These are phyloP conservation scores for Salvelinus sp. DNA, from an alignment of 2,113 vertebrate genomes.

Conservation along the genomic window DNA sequence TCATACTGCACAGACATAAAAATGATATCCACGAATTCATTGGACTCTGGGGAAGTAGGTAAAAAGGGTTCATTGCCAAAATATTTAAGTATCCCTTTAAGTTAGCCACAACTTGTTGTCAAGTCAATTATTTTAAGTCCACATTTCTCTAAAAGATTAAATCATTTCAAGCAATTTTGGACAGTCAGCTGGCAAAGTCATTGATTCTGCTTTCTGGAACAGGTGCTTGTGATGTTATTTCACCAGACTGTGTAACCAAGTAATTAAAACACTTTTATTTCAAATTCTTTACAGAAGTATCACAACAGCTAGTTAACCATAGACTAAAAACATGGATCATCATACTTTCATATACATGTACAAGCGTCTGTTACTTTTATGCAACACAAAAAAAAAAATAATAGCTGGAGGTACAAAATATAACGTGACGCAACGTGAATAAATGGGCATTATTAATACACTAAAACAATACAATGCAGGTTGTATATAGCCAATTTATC, in stretches of 20 bases:
- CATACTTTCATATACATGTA: constrained; percentile 60
- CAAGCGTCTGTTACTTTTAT: constrained; percentile 69
- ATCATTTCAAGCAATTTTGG: no score
- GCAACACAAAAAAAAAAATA: constrained; percentile 46
- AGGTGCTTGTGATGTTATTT: no score
- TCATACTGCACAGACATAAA: no score
- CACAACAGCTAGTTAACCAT: constrained; percentile 73
- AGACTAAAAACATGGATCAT: constrained; percentile 69
- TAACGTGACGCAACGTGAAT: constrained; percentile 3
- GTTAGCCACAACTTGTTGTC: no score
- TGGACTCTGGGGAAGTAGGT: no score
- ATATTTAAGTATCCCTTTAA: no score
- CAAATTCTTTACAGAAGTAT: constrained; percentile 75
- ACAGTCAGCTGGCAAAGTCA: no score
- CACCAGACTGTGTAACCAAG: constrained; percentile 28
- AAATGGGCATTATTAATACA: constrained; percentile 23
- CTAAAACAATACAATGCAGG: constrained; percentile 47
- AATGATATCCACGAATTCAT: no score
- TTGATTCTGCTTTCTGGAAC: no score
- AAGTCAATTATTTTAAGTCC: no score
- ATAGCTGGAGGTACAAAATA: constrained; percentile 52
- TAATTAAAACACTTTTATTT: constrained; percentile 76
- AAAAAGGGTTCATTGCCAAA: no score
- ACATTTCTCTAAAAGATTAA: no score
- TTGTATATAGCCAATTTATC: constrained; percentile 36